Evolutionary conservation across 2,888 invertebrate species (phyloP), one percentile per base, ranked within the genome.

Genomic region (Globia sparganii): DNA sequence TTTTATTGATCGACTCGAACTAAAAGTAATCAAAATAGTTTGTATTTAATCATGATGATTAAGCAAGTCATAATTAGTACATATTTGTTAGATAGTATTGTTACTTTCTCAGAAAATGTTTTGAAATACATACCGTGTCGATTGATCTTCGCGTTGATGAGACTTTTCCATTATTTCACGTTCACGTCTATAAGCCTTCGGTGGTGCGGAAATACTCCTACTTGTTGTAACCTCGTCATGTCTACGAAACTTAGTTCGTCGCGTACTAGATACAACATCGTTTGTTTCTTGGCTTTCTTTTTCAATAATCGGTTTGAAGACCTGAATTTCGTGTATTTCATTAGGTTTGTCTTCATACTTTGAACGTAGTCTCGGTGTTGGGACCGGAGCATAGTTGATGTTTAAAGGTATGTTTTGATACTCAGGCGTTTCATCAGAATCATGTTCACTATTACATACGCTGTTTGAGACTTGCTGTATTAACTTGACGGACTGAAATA

Each of bases 371-470:
- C 95, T 93, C 34, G 96, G 96, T 25, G 92, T 93, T 13, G 96
- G 96, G 53, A 94, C 87, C 28, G 94, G 95, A 59, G 92, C 90
- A 82, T 91, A 92, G 80, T 91, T 92, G 15, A 87, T 88, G 89
- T 93, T 93, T 40, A 93, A 75, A 58, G 94, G 92, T 84, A 96
- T 81, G 83, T 96, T 96, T 91, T 95, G 94, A 89, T 96, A 96
- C 81, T 96, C 95, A 49, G 94, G 94, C 2, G 90, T 84, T 77
- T 96, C 96, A 78, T 96, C 96, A 56, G 95, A 95, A 87, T 95
- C 95, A n/a, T 93, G 92, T 88, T 96, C 96, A 82, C 96, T 96
- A 59, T 94, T 96, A 81, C 95, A 94, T 37, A 94, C 94, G 84
- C 96, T 96, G 81, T 91, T 95, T 34, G 96, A 94, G 78, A 94